Conservation (phyloP, 2,797 vertebrate species). For the Coluber constrictor region DNA sequence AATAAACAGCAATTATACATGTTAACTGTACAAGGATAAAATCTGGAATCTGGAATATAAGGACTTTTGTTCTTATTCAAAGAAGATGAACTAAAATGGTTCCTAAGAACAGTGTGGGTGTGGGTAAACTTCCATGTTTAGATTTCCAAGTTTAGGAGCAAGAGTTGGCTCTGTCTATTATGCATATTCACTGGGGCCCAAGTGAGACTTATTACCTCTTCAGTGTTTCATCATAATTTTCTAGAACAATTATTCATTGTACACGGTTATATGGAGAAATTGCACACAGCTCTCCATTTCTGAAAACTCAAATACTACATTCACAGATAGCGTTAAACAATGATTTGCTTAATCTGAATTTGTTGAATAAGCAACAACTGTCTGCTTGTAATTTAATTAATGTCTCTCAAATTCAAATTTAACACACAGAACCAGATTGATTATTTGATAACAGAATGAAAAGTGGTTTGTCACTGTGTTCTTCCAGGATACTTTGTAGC, state of each 20-base stretch:
- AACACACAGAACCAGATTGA: neutral
- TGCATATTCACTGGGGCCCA: neutral
- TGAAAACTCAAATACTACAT: neutral
- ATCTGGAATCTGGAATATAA: too few species aligned
- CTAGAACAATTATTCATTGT: neutral
- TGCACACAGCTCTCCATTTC: neutral
- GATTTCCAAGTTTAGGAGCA: neutral
- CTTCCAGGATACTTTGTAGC: neutral
- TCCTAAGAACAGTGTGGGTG: neutral
- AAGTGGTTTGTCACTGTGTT: neutral
- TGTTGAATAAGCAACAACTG: neutral
- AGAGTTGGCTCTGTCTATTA: neutral
- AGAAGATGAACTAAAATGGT: neutral
- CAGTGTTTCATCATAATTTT: neutral
- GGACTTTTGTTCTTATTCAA: neutral
- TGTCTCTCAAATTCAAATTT: neutral
- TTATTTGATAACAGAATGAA: neutral
- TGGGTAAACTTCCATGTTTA: neutral
- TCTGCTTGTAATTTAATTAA: neutral
- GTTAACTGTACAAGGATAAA: neutral
- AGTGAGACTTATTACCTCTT: neutral
- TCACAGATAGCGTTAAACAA: neutral
- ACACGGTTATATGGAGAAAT: neutral
- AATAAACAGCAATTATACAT: neutral
- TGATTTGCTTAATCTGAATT: neutral